phyloP scores from a whole-genome alignment of 2,797 vertebrate genomes.

The Enteromius radiatus region DNA sequence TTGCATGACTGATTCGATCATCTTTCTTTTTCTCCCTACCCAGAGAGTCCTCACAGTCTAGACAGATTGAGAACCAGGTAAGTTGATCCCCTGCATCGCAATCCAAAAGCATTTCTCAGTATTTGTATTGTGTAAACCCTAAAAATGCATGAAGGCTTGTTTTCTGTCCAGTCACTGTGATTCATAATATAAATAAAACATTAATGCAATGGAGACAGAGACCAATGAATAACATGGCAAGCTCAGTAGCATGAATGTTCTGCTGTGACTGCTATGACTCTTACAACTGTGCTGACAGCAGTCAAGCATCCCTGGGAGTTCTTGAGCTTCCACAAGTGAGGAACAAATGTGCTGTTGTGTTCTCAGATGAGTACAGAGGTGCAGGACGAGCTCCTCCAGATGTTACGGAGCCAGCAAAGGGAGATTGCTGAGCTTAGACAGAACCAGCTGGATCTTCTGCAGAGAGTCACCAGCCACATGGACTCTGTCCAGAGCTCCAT shows the following conservation, averaged over 20 bases:
- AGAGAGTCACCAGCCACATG: conserved; percentile 81
- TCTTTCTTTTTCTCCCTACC: conserved; percentile 30
- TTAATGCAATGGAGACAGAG: background rate
- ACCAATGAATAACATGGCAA: background rate
- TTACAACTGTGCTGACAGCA: background rate
- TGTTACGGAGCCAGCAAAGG: conserved; percentile 90
- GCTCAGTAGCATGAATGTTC: background rate
- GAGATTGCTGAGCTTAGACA: conserved; percentile 87
- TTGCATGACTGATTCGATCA: conserved; percentile 1
- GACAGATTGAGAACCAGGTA: conserved; percentile 86
- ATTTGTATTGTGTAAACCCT: conserved; percentile 9
- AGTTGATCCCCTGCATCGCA: conserved; percentile 36
- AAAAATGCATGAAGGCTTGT: conserved; percentile 20
- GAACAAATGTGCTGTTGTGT: background rate
- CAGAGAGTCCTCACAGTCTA: conserved; percentile 84
- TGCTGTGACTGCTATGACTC: background rate
- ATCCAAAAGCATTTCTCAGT: background rate
- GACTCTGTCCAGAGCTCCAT: conserved; percentile 88
- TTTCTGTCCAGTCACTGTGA: background rate
- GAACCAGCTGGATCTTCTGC: conserved; percentile 87
- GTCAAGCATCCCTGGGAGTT: background rate
- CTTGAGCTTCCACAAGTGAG: background rate
- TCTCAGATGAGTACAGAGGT: conserved; percentile 79
- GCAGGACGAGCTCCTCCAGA: conserved; percentile 88
- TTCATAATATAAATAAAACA: conserved; percentile 40